A percentile compares a stretch with the other conserved stretches of the same genome.
Evolutionary conservation across 2,797 vertebrate genomes (phyloP).

Genomic region (Halcyon badia): DNA sequence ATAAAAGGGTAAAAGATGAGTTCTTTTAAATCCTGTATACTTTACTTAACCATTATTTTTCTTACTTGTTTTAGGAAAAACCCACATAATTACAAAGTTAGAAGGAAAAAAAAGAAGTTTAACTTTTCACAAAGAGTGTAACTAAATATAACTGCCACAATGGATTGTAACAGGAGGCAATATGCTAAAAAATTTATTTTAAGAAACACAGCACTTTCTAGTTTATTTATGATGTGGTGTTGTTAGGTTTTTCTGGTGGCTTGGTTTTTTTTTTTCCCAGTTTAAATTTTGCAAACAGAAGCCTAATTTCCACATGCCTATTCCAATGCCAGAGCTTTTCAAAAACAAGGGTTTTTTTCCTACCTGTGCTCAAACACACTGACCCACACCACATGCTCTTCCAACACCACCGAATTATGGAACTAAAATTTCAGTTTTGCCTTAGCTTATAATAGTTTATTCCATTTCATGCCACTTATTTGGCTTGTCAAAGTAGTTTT

Average conservation of each 20-base stretch:
- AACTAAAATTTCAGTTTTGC: background rate
- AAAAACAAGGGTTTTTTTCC: fast-evolving
- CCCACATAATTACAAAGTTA: background rate
- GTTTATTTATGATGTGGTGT: background rate
- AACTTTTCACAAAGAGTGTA: background rate
- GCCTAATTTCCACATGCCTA: background rate
- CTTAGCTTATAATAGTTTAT: background rate
- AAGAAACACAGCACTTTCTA: background rate
- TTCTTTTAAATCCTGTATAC: background rate
- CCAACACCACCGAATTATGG: background rate
- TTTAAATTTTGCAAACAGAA: background rate
- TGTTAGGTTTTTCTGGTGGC: background rate
- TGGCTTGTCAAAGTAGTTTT: background rate
- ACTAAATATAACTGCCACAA: background rate
- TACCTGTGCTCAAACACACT: background rate
- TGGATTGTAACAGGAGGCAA: background rate
- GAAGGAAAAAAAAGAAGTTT: background rate
- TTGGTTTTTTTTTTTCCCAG: background rate
- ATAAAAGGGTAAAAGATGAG: background rate
- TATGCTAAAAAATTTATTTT: background rate
- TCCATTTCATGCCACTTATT: background rate
- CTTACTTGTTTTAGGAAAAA: background rate
- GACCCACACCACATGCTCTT: background rate
- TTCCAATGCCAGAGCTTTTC: background rate
- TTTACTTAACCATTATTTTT: background rate